Evolutionary conservation across 2,888 invertebrate species (phyloP).

Genomic region (Muschampia plurimacula): DNA sequence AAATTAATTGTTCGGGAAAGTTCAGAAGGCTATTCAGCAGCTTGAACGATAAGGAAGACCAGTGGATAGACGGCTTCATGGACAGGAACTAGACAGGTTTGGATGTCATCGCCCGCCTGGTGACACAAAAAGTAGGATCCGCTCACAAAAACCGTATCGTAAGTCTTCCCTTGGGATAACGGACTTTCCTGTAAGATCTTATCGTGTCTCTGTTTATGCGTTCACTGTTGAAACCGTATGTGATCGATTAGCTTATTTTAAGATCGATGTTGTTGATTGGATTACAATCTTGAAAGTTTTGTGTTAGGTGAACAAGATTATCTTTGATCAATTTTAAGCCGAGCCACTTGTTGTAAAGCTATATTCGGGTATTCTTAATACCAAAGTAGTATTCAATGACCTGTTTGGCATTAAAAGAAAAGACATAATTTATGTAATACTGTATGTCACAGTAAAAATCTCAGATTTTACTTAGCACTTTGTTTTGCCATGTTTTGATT

Average conservation of each 20-base stretch:
- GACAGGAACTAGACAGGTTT: slow-evolving; percentile 64
- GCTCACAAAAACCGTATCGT: slow-evolving; percentile 41
- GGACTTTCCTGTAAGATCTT: slow-evolving; percentile 28
- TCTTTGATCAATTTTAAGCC: not conserved
- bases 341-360: not conserved
- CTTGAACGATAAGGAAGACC: not conserved
- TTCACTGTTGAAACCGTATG: slow-evolving; percentile 28
- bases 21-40: not conserved
- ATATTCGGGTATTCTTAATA: too few relatives aligned
- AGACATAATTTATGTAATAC: too few relatives aligned
- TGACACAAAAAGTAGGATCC: slow-evolving; percentile 45
- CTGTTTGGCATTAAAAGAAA: too few relatives aligned
- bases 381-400: too few relatives aligned
- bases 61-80: slow-evolving; percentile 14
- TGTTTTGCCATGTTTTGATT: too few relatives aligned
- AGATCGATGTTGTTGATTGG: slow-evolving; percentile 32
- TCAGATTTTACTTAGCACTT: too few relatives aligned
- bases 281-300: slow-evolving; percentile 14
- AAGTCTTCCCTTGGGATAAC: slow-evolving; percentile 40
- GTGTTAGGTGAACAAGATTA: slow-evolving; percentile 4
- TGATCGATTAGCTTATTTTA: slow-evolving; percentile 36
- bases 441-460: too few relatives aligned
- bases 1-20: not conserved
- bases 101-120: slow-evolving; percentile 46
- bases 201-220: slow-evolving; percentile 31